Evolutionary conservation across 2,113 vertebrate species (phyloP).

Genomic region (Ceuthmochares aereus): DNA sequence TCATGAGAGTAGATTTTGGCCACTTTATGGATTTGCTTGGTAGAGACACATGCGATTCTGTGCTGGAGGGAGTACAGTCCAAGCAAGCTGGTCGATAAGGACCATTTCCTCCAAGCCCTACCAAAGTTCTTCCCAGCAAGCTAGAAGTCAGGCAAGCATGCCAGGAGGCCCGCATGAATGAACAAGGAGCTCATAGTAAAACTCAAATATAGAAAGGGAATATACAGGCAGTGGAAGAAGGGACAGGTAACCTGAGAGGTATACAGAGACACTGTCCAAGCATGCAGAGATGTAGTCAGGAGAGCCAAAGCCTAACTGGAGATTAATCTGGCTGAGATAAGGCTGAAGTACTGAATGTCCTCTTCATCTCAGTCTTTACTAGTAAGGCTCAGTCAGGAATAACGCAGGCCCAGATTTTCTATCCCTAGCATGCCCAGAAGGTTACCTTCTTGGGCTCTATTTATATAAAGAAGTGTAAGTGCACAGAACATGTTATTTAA

Average conservation of each 20-base stretch:
- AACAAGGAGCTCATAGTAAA: background rate
- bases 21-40: background rate
- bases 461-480: background rate
- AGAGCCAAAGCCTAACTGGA: background rate
- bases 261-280: background rate
- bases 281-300: background rate
- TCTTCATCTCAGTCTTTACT: background rate
- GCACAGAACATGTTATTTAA: background rate
- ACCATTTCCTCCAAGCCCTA: background rate
- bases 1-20: background rate
- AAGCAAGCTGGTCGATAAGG: background rate
- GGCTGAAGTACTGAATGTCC: background rate
- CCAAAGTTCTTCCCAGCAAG: background rate
- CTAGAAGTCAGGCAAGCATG: background rate
- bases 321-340: background rate
- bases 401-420: background rate
- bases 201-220: background rate
- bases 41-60: background rate
- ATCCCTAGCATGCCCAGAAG: background rate
- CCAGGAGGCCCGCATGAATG: background rate
- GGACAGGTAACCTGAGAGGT: background rate
- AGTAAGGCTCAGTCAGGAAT: background rate
- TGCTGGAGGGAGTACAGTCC: background rate
- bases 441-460: background rate
- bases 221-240: background rate